These are phyloP conservation scores for Cardiocondyla obscurior DNA, from an alignment of 1,140 invertebrate genomes.

Conservation along the genomic window DNA sequence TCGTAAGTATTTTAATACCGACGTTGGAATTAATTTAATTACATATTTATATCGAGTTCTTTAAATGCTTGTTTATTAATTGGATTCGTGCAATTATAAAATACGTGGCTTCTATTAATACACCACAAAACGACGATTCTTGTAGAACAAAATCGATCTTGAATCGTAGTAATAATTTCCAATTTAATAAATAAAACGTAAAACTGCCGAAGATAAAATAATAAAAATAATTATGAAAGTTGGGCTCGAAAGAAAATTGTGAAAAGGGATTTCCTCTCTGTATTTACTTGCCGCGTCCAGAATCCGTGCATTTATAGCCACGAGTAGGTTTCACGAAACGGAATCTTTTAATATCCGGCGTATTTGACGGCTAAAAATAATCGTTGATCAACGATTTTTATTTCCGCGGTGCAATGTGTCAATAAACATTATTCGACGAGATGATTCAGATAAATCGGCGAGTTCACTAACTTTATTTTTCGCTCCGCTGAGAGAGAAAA, in stretches of 20 bases:
- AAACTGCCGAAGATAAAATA: not conserved
- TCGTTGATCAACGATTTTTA: slow-evolving; percentile 16
- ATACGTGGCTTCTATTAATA: not conserved
- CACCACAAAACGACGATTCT: not conserved
- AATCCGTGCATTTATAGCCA: not conserved
- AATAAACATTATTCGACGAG: slow-evolving; percentile 36
- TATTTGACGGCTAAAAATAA: slow-evolving; percentile 35
- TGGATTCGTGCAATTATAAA: slow-evolving; percentile 7
- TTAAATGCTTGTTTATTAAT: not conserved
- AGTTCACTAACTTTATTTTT: slow-evolving; percentile 15
- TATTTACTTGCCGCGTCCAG: not conserved
- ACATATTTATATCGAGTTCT: not conserved
- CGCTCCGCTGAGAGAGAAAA: not conserved
- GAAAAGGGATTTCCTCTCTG: not conserved
- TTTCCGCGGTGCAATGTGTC: slow-evolving; percentile 9
- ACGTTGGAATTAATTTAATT: slow-evolving; percentile 10
- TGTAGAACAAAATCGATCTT: not conserved
- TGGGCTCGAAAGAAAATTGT: not conserved
- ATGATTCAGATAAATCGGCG: not conserved
- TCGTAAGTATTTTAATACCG: too few species aligned
- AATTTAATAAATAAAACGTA: not conserved
- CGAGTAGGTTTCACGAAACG: not conserved
- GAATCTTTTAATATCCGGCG: slow-evolving; percentile 24
- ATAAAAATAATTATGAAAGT: not conserved
- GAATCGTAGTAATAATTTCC: not conserved